These are phyloP conservation scores for Athripsodes cinereus DNA, from an alignment of 2,888 invertebrate genomes.

Conservation along the genomic window DNA sequence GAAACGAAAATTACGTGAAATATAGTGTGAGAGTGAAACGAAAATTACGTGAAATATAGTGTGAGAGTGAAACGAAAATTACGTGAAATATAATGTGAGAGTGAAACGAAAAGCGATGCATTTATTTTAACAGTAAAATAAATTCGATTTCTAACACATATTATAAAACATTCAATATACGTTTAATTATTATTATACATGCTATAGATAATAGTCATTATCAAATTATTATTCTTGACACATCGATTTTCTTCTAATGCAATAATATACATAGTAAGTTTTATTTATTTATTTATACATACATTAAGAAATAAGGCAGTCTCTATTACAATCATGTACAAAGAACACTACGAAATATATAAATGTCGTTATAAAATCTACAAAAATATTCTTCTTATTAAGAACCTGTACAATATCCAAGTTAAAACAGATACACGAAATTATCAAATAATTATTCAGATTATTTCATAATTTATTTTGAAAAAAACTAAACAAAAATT, in stretches of 20 bases:
- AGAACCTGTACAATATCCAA: neutral
- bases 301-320: neutral
- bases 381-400: neutral
- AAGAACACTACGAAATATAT: constrained; percentile 1
- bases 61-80: no score
- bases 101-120: neutral
- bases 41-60: no score
- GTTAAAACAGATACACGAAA: no score
- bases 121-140: neutral
- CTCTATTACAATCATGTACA: neutral
- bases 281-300: neutral
- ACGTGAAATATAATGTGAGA: neutral
- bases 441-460: no score
- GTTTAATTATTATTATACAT: neutral
- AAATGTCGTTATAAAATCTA: neutral
- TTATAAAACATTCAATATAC: no score
- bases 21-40: no score
- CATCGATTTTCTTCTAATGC: neutral
- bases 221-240: neutral
- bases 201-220: neutral
- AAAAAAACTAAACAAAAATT: no score
- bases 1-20: no score
- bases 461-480: no score
- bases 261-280: neutral
- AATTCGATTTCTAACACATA: neutral